phyloP scores from a whole-genome alignment of 2,113 vertebrate genomes.

The Thalassarche chlororhynchos region DNA sequence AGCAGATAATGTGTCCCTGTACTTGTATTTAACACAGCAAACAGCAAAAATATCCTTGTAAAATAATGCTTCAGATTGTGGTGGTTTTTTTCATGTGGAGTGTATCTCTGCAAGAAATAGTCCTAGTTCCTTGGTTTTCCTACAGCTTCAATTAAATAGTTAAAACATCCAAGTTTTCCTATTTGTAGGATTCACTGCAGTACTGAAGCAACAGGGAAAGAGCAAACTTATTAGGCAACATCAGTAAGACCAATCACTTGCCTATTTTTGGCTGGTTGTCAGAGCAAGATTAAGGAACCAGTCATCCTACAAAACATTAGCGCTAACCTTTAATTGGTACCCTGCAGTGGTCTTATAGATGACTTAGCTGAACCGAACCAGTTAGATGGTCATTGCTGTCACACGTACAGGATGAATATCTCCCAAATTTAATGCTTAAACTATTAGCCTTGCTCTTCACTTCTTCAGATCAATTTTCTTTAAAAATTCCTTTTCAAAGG shows the following conservation, averaged over 20 bases:
- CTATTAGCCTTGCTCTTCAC: background rate
- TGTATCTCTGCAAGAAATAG: background rate
- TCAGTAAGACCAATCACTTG: background rate
- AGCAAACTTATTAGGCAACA: background rate
- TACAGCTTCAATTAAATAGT: background rate
- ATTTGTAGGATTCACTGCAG: background rate
- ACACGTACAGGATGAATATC: background rate
- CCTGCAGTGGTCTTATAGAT: background rate
- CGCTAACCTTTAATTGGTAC: background rate
- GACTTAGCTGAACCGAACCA: background rate
- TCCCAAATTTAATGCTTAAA: background rate
- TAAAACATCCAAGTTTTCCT: background rate
- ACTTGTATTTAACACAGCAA: background rate
- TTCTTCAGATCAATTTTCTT: background rate
- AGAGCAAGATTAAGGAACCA: background rate
- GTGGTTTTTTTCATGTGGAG: background rate
- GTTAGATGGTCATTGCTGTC: background rate
- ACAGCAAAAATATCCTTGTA: background rate
- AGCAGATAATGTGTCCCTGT: background rate
- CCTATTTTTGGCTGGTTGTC: background rate
- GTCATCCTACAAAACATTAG: background rate
- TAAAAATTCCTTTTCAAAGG: background rate
- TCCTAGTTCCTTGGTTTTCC: background rate
- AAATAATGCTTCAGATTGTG: background rate
- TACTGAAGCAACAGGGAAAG: background rate